A percentile compares a stretch with the other conserved stretches of the same genome.
These are phyloP conservation scores for Myotis daubentonii DNA, from an alignment of 2,797 vertebrate species.

Conservation along the genomic window DNA sequence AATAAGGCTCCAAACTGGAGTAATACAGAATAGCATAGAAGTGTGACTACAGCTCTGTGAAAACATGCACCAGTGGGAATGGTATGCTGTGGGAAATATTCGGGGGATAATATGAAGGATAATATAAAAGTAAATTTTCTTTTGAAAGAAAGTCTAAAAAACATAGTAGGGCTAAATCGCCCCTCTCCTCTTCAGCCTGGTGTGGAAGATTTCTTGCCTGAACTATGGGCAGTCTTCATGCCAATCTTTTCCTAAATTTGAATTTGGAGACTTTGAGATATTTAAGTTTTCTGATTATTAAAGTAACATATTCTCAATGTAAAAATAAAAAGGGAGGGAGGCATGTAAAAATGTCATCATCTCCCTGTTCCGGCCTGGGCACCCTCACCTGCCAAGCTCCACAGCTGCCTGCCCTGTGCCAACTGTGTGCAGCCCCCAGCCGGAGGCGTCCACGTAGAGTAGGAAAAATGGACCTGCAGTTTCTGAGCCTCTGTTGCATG, in stretches of 20 bases:
- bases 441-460: neutral
- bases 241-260: neutral
- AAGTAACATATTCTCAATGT: neutral
- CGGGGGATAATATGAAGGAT: neutral
- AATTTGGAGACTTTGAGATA: neutral
- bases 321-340: neutral
- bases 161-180: neutral
- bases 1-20: too few relatives aligned
- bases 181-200: neutral
- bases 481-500: neutral
- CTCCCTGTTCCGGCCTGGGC: neutral
- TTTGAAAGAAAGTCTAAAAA: neutral
- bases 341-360: neutral
- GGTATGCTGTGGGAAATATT: neutral
- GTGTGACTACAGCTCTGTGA: too few relatives aligned
- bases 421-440: neutral
- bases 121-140: neutral
- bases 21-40: accelerated
- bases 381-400: neutral
- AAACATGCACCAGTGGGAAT: neutral
- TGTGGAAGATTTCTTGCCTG: neutral
- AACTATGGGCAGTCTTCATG: neutral
- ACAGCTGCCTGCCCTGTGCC: neutral
- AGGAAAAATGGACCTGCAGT: neutral
- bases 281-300: neutral